Percentiles rank a stretch among this genome's conserved stretches.
Conservation (phyloP, 30 jellyfish, hydroid and myxozoan genomes). For the Aurelia aurita complex sp. Pacific region DNA sequence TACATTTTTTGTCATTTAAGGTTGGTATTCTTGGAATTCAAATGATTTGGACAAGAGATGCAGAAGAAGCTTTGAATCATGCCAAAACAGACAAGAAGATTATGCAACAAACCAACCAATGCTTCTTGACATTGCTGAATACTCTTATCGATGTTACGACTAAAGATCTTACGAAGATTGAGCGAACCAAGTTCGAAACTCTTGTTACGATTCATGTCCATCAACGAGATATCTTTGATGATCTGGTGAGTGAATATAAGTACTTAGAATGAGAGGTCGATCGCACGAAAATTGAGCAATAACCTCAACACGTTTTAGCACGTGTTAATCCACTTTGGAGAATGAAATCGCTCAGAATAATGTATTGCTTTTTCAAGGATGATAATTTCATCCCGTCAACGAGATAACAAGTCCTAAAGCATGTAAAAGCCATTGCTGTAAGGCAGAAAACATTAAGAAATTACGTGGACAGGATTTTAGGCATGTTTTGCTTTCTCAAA, state of each 20-base stretch:
- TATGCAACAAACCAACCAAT: conserved; percentile 93
- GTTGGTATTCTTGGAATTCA: conserved; percentile 98
- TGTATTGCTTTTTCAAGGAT: no score
- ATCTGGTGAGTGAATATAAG: conserved; percentile 66
- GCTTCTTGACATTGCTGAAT: conserved; percentile 73
- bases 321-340: no score
- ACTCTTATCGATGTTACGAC: conserved; percentile 92
- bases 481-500: no score
- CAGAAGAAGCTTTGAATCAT: conserved; percentile 87
- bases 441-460: no score
- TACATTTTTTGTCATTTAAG: conserved; percentile 15
- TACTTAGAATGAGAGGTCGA: no score
- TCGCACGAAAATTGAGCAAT: no score
- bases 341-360: no score
- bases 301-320: no score
- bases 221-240: conserved; percentile 96
- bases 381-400: no score
- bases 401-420: no score
- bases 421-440: no score
- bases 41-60: conserved; percentile 99
- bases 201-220: conserved; percentile 98
- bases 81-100: conserved; percentile 84
- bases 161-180: conserved; percentile 89
- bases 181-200: conserved; percentile 93
- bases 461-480: no score